Evolutionary conservation across 2,888 invertebrate species (phyloP).

Genomic region (Andricus quercusramuli): DNA sequence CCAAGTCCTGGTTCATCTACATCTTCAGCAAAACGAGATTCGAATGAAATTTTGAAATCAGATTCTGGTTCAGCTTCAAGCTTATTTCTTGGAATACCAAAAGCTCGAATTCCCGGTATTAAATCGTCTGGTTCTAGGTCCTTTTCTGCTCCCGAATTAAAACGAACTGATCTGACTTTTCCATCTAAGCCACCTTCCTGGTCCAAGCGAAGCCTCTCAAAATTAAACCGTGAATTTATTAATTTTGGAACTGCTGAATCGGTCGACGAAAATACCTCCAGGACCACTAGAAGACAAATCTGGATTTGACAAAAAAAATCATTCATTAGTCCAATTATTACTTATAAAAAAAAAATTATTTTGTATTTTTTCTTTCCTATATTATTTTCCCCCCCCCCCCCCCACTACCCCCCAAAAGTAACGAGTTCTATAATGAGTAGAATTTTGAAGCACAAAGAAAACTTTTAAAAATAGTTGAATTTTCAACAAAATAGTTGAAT

Average conservation of each 20-base stretch:
- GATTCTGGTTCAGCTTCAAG: constrained; percentile 42
- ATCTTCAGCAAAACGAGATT: not conserved
- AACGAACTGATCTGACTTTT: constrained; percentile 62
- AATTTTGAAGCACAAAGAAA: too few species aligned
- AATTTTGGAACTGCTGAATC: not conserved
- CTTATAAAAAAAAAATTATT: too few species aligned
- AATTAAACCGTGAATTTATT: not conserved
- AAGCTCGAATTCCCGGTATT: constrained; percentile 53
- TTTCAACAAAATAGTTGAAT: too few species aligned
- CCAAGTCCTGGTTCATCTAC: constrained; percentile 5
- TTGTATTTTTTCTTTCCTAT: too few species aligned
- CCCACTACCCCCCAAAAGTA: too few species aligned
- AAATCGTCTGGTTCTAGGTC: constrained; percentile 48
- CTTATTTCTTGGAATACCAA: constrained; percentile 56
- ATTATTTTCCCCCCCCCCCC: too few species aligned
- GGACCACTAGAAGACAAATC: not conserved
- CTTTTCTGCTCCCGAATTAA: constrained; percentile 47
- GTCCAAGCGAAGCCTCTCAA: constrained; percentile 56
- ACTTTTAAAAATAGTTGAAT: too few species aligned
- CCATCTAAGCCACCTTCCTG: constrained; percentile 63
- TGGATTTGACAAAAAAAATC: not conserved
- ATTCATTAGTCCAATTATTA: too few species aligned
- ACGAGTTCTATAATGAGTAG: too few species aligned
- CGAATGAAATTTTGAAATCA: not conserved
- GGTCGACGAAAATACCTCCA: not conserved